Conservation (phyloP, 2,113 vertebrate species). For the Sebastes schlegelii region DNA sequence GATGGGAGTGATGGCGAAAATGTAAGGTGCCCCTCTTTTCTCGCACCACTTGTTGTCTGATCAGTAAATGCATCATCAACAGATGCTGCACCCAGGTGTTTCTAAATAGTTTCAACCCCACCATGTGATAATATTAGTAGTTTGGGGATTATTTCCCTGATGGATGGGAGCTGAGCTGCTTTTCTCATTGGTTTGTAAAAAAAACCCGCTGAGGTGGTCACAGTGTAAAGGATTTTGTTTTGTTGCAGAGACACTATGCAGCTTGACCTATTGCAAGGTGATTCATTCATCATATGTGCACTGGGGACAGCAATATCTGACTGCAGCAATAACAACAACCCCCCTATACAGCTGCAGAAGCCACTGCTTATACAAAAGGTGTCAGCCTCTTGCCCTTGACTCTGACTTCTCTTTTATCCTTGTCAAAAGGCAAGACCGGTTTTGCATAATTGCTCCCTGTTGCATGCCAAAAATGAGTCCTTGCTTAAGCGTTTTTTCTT, state of each 20-base stretch:
- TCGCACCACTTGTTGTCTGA: conserved; percentile 47
- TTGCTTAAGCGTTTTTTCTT: background rate
- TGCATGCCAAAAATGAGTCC: conserved; percentile 51
- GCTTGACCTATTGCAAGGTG: conserved; percentile 78
- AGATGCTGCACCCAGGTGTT: conserved; percentile 75
- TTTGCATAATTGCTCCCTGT: conserved; percentile 67
- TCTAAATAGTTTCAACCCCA: conserved; percentile 30
- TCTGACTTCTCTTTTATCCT: conserved; percentile 58
- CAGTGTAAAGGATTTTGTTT: conserved; percentile 30
- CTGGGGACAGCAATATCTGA: conserved; percentile 65
- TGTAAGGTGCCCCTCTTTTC: conserved; percentile 52
- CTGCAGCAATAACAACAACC: conserved; percentile 64
- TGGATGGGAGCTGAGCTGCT: conserved; percentile 13
- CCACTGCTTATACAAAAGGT: conserved; percentile 42
- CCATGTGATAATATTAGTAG: conserved; percentile 33
- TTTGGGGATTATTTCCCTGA: conserved; percentile 52
- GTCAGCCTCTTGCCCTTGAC: conserved; percentile 73
- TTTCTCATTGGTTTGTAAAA: conserved; percentile 18
- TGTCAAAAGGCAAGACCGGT: conserved; percentile 51
- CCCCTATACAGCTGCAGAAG: conserved; percentile 31
- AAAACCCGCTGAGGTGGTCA: conserved; percentile 15
- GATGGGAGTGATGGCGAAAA: conserved; percentile 56
- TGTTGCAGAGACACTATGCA: conserved; percentile 30
- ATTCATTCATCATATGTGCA: conserved; percentile 75
- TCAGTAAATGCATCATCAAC: conserved; percentile 45